phyloP scores from a whole-genome alignment of 2,888 invertebrate species.

The Pyrrhia umbra region DNA sequence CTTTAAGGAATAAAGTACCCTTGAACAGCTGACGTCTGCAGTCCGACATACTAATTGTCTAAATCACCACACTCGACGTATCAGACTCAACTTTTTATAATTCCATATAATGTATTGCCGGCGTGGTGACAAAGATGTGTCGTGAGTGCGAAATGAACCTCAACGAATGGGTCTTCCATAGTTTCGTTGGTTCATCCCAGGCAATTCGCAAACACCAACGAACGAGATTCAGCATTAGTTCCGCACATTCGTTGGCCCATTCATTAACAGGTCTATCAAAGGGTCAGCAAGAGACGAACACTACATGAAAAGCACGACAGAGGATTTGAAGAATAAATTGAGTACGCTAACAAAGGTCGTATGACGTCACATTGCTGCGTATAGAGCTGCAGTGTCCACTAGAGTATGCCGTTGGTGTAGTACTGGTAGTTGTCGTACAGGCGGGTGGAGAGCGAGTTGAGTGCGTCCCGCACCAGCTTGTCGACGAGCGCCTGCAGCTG shows the following conservation, averaged over 20 bases:
- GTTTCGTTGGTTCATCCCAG: constrained; percentile 7
- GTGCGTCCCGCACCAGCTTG: constrained; percentile 97
- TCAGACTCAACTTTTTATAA: constrained; percentile 5
- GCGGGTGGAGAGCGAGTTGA: constrained; percentile 98
- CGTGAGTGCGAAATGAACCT: constrained; percentile 17
- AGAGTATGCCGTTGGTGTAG: constrained; percentile 98
- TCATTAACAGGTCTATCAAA: constrained; percentile 21
- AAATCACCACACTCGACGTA: background rate
- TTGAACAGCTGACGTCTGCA: constrained; percentile 18
- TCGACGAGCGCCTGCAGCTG: constrained; percentile 98
- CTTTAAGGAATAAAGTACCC: constrained; percentile 28
- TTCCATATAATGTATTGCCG: constrained; percentile 5
- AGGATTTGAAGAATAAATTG: constrained; percentile 45
- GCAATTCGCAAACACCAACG: constrained; percentile 7
- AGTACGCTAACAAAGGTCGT: constrained; percentile 27
- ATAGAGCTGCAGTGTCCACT: constrained; percentile 53
- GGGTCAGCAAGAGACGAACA: constrained; percentile 42
- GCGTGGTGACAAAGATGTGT: constrained; percentile 5
- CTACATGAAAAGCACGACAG: constrained; percentile 52
- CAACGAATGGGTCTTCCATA: constrained; percentile 20
- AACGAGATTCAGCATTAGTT: constrained; percentile 41
- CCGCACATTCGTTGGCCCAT: constrained; percentile 23
- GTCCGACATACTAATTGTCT: constrained; percentile 5
- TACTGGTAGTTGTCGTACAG: constrained; percentile 99
- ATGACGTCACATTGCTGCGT: too few species aligned